A percentile compares a stretch with the other conserved stretches of the same genome.
Conservation (phyloP, 2,797 vertebrate genomes). For the Podargus strigoides region DNA sequence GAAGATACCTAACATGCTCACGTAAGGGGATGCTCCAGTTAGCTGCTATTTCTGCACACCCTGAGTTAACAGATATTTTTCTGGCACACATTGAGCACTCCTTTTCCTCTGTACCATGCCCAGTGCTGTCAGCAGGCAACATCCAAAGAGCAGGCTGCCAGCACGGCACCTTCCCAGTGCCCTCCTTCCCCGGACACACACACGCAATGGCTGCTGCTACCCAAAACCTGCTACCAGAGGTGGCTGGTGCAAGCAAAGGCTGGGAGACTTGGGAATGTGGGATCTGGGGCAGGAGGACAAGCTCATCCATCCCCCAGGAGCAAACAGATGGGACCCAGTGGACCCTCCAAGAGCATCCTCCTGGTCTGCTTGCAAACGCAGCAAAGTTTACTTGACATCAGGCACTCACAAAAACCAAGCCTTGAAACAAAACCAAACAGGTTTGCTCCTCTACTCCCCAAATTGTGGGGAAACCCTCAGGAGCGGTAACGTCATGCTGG, state of each 20-base stretch:
- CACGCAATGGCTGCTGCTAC: neutral
- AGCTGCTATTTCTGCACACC: neutral
- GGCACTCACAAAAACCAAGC: neutral
- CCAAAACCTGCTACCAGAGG: neutral
- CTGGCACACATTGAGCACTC: neutral
- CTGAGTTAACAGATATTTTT: neutral
- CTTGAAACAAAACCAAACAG: neutral
- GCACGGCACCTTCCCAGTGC: neutral
- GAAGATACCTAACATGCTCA: neutral
- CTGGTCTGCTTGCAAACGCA: no score
- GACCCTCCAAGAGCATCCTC: neutral
- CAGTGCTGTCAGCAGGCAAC: neutral
- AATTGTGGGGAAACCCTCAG: neutral
- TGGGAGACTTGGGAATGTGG: neutral
- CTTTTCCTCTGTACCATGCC: neutral
- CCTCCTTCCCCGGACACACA: neutral
- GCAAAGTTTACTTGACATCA: neutral
- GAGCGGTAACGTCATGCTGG: accelerated
- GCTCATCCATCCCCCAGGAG: neutral
- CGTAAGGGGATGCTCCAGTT: neutral
- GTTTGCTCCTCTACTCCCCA: neutral
- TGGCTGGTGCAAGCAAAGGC: neutral
- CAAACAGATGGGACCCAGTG: neutral
- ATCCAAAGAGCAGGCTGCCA: accelerated
- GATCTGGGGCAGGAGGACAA: neutral